Conservation (phyloP, 1,140 invertebrate species). For the Saxidomus purpurata region DNA sequence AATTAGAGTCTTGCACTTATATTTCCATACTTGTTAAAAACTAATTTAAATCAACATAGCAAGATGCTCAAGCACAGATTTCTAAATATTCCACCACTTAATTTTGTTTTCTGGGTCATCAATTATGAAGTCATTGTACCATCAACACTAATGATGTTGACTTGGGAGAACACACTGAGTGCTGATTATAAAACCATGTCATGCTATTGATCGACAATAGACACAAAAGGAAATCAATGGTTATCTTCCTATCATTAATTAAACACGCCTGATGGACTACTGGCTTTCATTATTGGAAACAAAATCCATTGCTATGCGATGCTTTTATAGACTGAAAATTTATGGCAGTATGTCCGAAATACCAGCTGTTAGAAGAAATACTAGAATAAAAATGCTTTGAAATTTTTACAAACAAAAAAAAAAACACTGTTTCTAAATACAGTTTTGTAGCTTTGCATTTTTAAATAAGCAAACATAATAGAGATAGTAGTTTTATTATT, state of each 20-base stretch:
- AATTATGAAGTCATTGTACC: too few relatives aligned
- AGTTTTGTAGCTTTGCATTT: too few relatives aligned
- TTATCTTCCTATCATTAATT: constrained; percentile 41
- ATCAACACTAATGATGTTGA: constrained; percentile 1
- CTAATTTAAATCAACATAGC: too few relatives aligned
- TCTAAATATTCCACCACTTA: too few relatives aligned
- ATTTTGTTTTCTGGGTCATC: too few relatives aligned
- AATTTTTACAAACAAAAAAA: background rate
- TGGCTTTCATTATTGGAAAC: background rate
- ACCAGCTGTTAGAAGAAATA: background rate
- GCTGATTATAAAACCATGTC: constrained; percentile 27
- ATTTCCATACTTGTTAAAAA: too few relatives aligned
- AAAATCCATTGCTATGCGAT: constrained; percentile 26
- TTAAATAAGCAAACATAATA: too few relatives aligned
- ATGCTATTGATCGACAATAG: background rate
- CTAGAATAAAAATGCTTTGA: background rate
- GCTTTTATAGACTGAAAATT: background rate
- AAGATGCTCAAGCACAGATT: too few relatives aligned
- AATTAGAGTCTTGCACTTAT: too few relatives aligned
- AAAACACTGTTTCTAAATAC: too few relatives aligned
- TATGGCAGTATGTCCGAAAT: background rate
- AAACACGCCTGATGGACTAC: constrained; percentile 20
- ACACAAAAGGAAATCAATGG: constrained; percentile 43
- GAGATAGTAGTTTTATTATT: too few relatives aligned
- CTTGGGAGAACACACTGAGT: background rate